Percentiles rank a stretch among this genome's conserved stretches.
These are phyloP conservation scores for Melanophora roralis DNA, from an alignment of 2,888 invertebrate genomes.

Conservation along the genomic window DNA sequence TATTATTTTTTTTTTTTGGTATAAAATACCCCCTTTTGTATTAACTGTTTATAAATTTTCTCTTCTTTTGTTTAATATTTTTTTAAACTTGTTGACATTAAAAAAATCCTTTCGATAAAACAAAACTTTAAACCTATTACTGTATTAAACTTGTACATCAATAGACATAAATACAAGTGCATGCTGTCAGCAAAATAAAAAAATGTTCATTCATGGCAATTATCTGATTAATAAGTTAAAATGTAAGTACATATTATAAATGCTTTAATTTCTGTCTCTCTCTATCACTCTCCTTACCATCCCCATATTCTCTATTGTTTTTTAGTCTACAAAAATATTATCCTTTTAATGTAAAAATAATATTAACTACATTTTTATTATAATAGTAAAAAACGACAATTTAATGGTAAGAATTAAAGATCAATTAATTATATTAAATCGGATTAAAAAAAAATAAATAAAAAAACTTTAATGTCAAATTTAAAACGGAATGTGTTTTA, in stretches of 20 bases:
- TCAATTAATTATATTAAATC: conserved; percentile 62
- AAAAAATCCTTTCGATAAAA: too few species aligned
- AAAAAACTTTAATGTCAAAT: conserved; percentile 58
- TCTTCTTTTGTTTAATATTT: background rate
- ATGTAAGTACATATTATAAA: conserved; percentile 46
- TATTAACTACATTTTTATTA: conserved; percentile 5
- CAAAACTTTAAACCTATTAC: conserved; percentile 1
- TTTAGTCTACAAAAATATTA: background rate
- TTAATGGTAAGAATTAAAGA: conserved; percentile 55
- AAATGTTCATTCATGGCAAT: conserved; percentile 30
- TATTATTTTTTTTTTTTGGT: conserved; percentile 31
- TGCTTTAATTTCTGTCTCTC: background rate
- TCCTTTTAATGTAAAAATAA: conserved; percentile 9
- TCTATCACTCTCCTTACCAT: background rate
- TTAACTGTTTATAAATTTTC: conserved; percentile 10
- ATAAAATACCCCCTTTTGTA: conserved; percentile 48
- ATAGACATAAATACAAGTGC: background rate
- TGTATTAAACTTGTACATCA: conserved; percentile 21
- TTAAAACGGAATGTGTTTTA: conserved; percentile 38
- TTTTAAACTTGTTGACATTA: too few species aligned
- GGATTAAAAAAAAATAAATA: conserved; percentile 47
- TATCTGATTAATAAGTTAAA: conserved; percentile 57
- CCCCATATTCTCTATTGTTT: too few species aligned
- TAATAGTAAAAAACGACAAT: conserved; percentile 35
- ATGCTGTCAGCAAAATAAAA: background rate